These are phyloP conservation scores for Neodiprion virginianus DNA, from an alignment of 1,140 invertebrate species.

Conservation along the genomic window DNA sequence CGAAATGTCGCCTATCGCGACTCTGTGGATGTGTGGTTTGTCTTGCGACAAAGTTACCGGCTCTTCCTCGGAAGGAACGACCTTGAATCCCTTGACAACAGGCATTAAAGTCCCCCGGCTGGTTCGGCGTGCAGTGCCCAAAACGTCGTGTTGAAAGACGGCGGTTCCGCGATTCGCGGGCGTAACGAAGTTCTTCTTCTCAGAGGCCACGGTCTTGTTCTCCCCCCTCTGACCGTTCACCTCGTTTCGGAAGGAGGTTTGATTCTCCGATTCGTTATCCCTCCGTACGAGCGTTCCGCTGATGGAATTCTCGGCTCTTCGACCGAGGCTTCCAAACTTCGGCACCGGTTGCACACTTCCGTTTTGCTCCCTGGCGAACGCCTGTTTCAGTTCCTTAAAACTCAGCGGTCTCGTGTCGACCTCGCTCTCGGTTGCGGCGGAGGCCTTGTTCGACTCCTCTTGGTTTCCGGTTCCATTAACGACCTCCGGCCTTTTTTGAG, in stretches of 20 bases:
- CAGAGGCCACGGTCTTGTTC: not conserved
- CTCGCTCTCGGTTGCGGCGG: conserved; percentile 23
- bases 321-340: not conserved
- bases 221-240: not conserved
- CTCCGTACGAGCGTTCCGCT: not conserved
- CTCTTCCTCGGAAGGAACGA: conserved; percentile 13
- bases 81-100: conserved; percentile 45
- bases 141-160: not conserved
- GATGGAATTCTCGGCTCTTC: not conserved
- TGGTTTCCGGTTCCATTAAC: not conserved
- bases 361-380: conserved; percentile 37
- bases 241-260: too few relatives aligned
- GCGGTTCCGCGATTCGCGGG: not conserved
- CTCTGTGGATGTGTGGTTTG: not conserved
- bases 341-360: not conserved
- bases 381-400: conserved; percentile 50
- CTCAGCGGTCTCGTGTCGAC: conserved; percentile 45
- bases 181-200: not conserved
- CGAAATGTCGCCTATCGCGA: not conserved
- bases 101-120: conserved; percentile 25
- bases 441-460: conserved; percentile 12
- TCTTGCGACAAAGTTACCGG: not conserved
- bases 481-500: conserved; percentile 17
- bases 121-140: not conserved
- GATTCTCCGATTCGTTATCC: not conserved